Conservation (phyloP, 2,888 invertebrate genomes). For the Cheilosia soror region DNA sequence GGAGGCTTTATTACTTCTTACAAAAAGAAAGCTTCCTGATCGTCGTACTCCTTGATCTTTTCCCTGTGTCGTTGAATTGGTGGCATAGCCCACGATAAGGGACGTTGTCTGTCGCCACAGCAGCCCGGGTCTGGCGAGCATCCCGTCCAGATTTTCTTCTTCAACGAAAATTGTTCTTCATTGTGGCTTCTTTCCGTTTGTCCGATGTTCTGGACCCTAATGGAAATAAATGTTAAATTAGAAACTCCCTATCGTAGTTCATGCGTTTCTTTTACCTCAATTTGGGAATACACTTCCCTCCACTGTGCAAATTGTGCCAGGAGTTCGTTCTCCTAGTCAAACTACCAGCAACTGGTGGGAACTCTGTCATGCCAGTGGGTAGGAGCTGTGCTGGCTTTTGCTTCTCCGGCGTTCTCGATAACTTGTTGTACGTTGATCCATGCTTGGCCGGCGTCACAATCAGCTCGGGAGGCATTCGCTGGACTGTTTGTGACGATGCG, state of each 20-base stretch:
- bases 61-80: slow-evolving; percentile 83
- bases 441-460: slow-evolving; percentile 83
- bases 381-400: slow-evolving; percentile 35
- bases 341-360: slow-evolving; percentile 76
- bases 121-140: slow-evolving; percentile 82
- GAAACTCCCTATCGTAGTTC: neutral
- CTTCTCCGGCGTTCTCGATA: slow-evolving; percentile 32
- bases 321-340: slow-evolving; percentile 80
- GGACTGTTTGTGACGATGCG: slow-evolving; percentile 74
- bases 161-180: slow-evolving; percentile 86
- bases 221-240: neutral
- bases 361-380: slow-evolving; percentile 73
- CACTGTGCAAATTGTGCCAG: slow-evolving; percentile 82
- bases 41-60: slow-evolving; percentile 81
- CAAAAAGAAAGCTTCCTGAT: slow-evolving; percentile 83
- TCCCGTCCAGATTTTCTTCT: slow-evolving; percentile 91
- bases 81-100: slow-evolving; percentile 89
- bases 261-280: slow-evolving; percentile 71
- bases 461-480: slow-evolving; percentile 84
- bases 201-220: slow-evolving; percentile 76
- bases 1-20: neutral
- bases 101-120: slow-evolving; percentile 79
- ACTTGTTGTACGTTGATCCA: slow-evolving; percentile 5
- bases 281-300: slow-evolving; percentile 77
- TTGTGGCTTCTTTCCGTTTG: slow-evolving; percentile 67